Evolutionary conservation across 2,888 invertebrate genomes (phyloP), one percentile per base, ranked within the genome.

Genomic region (Syrphus vitripennis): DNA sequence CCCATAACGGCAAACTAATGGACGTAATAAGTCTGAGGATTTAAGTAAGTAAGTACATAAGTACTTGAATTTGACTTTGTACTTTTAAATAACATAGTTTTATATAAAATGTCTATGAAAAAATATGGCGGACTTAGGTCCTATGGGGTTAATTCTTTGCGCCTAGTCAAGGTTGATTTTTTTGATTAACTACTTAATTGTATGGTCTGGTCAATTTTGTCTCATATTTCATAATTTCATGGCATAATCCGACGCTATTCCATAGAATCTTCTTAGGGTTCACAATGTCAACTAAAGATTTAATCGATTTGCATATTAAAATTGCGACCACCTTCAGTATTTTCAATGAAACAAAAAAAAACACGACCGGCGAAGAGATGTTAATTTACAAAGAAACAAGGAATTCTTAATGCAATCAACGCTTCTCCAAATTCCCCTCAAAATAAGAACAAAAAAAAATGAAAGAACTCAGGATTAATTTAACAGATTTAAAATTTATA

Each of bases 401-500:
- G 82, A 86, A 82, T 86, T 74, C 57, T 42, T 86, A 86, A 86
- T 86, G 86, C 77, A 86, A 86, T 86, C 82, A 86, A 86, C 82
- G 77, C 82, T 21, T 16, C 14, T 12, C 45, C 29, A 3, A 14
- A 12, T 21, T 0, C 63, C 10, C 45, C 34, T 9, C 34, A 29
- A 37, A 34, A 19, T 34, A 24, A 53, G 55, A 9, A 34, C 72
- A 5, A 29, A 40, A 5, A 29, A 40, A 59, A 50, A 67, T 67
- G 37, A 72, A 71, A 88, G 82, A 71, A 88, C 87, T 83, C 78
- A 72, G 89, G 89, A 90, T 90, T 91, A 91, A 91, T 90, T 90
- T 89, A 90, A 89, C 90, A 90, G 89, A 91, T 91, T 91, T 91
- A 90, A 91, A 91, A 91, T 91, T 91, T 91, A 91, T 91, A 91